Base-by-base conservation (phyloP, 2,888 invertebrate genomes). In the Lepeophtheirus nordmannii region DNA sequence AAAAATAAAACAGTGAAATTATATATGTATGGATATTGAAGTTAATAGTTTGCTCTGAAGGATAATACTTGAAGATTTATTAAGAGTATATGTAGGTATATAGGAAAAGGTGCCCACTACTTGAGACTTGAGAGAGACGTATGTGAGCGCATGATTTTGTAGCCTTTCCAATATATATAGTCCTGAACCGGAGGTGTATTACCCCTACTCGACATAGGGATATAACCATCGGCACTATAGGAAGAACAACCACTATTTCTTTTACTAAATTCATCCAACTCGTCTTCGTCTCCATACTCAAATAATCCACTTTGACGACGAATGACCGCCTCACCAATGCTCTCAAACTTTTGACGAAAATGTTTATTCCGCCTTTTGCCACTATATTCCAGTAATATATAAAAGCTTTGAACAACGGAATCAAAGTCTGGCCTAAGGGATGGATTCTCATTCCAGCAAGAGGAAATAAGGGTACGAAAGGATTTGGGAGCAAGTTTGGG, bases 151-250 rank as follows among this genome's bases (percentile, higher is more conserved):
- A 60, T 60, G 17, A 60, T 60, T 38, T 60, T 60, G 37, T 60
- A 60, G 30, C 60, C 60, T 60, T 60, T 60, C 60, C 60, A 60
- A 60, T 60, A 60, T n/a, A 46, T 46, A 46, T 46, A 46, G 53
- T 46, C 53, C 17, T 46, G 53, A 46, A 46, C 53, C 5, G 53
- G 53, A 5, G 53, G 53, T n/a, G 53, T 46, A 46, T 46, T 46
- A 46, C 53, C 53, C 17, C 53, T 46, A n/a, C 53, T 46, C 5
- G 53, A 46, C 53, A 46, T 46, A 17, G 53, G 53, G 53, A 46
- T 46, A 46, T 46, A 46, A 14, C 53, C 53, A 17, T 46, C 53
- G 5, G 53, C 53, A 46, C 53, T 46, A 46, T 46, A 46, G 53
- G 53, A n/a, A 14, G 53, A 46, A 5, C 14, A n/a, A n/a, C 53